phyloP scores from a whole-genome alignment of 2,888 invertebrate genomes.

The Drosophila suboccidentalis region DNA sequence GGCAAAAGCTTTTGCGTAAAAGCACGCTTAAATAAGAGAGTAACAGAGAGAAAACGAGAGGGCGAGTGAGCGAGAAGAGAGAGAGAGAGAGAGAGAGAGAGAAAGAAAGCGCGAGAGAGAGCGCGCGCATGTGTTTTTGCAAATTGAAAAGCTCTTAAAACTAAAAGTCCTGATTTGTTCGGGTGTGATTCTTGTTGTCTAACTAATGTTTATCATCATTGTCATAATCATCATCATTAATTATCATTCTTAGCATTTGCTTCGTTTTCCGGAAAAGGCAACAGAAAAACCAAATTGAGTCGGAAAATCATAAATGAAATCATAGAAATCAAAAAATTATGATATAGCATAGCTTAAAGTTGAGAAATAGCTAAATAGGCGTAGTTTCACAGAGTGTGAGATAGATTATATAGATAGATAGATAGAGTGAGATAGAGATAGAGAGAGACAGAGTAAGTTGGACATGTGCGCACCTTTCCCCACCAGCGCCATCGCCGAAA shows the following conservation, averaged over 20 bases:
- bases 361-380: slow-evolving; percentile 43
- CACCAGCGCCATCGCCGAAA: slow-evolving; percentile 88
- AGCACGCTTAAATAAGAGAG: slow-evolving; percentile 21
- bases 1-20: slow-evolving; percentile 32
- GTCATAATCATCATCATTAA: slow-evolving; percentile 34
- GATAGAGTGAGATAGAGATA: slow-evolving; percentile 38
- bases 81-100: slow-evolving; percentile 4
- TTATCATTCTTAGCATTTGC: slow-evolving; percentile 32
- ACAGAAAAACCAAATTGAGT: slow-evolving; percentile 58
- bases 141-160: slow-evolving; percentile 70
- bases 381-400: slow-evolving; percentile 40
- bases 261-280: slow-evolving; percentile 50
- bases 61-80: slow-evolving; percentile 19
- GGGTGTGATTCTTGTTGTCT: slow-evolving; percentile 32
- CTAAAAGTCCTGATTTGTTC: slow-evolving; percentile 45
- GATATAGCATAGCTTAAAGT: slow-evolving; percentile 54
- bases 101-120: slow-evolving; percentile 12
- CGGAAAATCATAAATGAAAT: slow-evolving; percentile 56
- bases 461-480: slow-evolving; percentile 91
- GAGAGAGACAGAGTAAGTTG: slow-evolving; percentile 56
- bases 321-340: slow-evolving; percentile 38
- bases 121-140: slow-evolving; percentile 35
- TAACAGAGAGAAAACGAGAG: slow-evolving; percentile 7
- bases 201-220: slow-evolving; percentile 79
- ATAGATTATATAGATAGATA: slow-evolving; percentile 45